Evolutionary conservation across 2,113 vertebrate species (phyloP), one percentile per base, ranked within the genome.

Genomic region (Periophthalmodon schlosseri): DNA sequence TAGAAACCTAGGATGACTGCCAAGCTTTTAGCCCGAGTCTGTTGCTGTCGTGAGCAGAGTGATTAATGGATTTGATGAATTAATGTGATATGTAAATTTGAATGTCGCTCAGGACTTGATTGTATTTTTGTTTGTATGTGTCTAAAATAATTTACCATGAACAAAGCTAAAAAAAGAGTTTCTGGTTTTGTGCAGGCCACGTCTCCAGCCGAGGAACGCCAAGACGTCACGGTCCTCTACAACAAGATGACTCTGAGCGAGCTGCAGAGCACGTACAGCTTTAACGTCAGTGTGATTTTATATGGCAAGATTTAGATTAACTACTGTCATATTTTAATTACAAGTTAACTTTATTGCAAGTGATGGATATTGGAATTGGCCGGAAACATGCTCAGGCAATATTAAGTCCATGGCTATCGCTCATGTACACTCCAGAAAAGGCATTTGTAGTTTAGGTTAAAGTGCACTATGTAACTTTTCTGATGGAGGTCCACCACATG

Each of bases 151-250:
- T 44, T 44, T 44, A 10, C 8, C 9, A 10, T 58, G 57, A 28
- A 28, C 28, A 28, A 28, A 28, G 3, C 28, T 28, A 28, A 28
- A 28, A 28, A 28, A 28, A 28, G 24, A 77, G 20, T 39, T 81
- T 21, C 36, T 81, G 66, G 56, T 52, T 65, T n/a, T 86, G 77
- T 8, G 68, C 86, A 99, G 98, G 96, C 96, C 78, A 97, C 96
- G 0, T 95, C 89, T 12, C 94, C 97, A 8, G 94, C 92, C 71
- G 97, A 99, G 77, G 96, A 98, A 54, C 94, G 97, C n/a, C 96
- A 97, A 0, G 96, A 99, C 24, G 94, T 98, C 69, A 99, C 96
- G 0, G 57, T 95, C 75, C 89, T 98, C n/a, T 99, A 99, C 93
- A 96, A 96, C 90, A 95, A 96, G 91, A 97, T 99, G 96, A 93